These are phyloP conservation scores for Harpalus rufipes DNA, from an alignment of 2,888 invertebrate species.

Conservation along the genomic window DNA sequence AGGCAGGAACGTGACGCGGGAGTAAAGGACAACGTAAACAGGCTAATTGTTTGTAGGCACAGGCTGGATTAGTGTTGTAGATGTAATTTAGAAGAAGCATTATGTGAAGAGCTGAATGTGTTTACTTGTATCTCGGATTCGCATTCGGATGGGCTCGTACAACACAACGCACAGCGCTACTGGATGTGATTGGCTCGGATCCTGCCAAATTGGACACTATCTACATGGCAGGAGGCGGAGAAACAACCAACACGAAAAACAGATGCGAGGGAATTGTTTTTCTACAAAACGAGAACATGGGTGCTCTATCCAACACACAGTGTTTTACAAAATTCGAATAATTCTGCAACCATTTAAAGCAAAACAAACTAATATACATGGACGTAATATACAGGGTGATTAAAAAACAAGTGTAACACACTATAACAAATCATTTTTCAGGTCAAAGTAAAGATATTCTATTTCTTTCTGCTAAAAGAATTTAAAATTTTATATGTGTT, in stretches of 20 bases:
- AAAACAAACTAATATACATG: too few species aligned
- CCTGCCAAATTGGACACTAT: slow-evolving; percentile 1
- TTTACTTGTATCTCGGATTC: slow-evolving; percentile 49
- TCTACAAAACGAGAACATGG: not conserved
- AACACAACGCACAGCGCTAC: too few species aligned
- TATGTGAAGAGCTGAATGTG: slow-evolving; percentile 48
- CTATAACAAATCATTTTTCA: too few species aligned
- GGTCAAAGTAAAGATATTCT: too few species aligned
- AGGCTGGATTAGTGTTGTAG: slow-evolving; percentile 50
- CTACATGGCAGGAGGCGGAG: not conserved
- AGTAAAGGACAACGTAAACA: slow-evolving; percentile 54
- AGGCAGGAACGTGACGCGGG: slow-evolving; percentile 38
- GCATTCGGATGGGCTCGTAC: not conserved
- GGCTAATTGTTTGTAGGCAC: slow-evolving; percentile 57
- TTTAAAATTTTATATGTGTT: too few species aligned
- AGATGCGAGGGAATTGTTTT: not conserved
- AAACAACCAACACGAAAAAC: not conserved
- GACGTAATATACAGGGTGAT: too few species aligned
- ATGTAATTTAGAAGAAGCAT: slow-evolving; percentile 60
- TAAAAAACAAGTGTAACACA: too few species aligned
- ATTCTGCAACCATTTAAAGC: too few species aligned
- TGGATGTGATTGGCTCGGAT: not conserved
- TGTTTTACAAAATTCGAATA: too few species aligned
- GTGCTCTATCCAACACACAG: not conserved
- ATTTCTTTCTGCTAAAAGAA: too few species aligned